phyloP scores from a whole-genome alignment of 2,888 invertebrate genomes.

The Diarsia brunnea region DNA sequence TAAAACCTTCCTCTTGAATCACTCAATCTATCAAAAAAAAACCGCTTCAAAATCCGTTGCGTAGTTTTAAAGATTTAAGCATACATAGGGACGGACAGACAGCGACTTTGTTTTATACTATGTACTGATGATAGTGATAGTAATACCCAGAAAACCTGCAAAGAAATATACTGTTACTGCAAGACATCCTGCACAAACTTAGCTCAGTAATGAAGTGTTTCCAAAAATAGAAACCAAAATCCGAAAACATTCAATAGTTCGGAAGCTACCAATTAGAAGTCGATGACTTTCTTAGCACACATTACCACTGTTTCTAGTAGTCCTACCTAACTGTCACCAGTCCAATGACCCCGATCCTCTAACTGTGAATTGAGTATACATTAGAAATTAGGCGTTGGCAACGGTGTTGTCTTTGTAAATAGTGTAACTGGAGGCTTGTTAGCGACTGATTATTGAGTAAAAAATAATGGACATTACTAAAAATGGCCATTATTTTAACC shows the following conservation, averaged over 20 bases:
- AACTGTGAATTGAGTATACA: constrained; percentile 47
- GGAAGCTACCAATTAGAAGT: not conserved
- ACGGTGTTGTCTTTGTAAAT: constrained; percentile 26
- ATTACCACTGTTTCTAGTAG: not conserved
- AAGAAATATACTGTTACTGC: no score
- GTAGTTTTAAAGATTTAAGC: no score
- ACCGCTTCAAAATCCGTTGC: no score
- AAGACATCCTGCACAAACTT: no score
- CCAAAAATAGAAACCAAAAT: not conserved
- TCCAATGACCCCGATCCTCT: constrained; percentile 53
- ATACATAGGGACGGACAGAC: no score
- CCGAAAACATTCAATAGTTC: not conserved
- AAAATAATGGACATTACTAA: not conserved
- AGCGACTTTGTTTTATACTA: no score
- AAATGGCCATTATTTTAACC: not conserved
- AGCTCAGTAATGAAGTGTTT: no score
- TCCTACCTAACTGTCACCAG: constrained; percentile 40
- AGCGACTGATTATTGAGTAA: not conserved
- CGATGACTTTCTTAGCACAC: not conserved
- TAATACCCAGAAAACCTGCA: no score
- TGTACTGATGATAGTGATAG: no score
- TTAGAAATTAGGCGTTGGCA: constrained; percentile 45
- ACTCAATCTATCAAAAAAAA: no score
- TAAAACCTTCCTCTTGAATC: no score
- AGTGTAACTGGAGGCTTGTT: constrained; percentile 21